Percentiles rank a stretch among this genome's conserved stretches.
Evolutionary conservation across 2,797 vertebrate species (phyloP).

Genomic region (Selene dorsalis): DNA sequence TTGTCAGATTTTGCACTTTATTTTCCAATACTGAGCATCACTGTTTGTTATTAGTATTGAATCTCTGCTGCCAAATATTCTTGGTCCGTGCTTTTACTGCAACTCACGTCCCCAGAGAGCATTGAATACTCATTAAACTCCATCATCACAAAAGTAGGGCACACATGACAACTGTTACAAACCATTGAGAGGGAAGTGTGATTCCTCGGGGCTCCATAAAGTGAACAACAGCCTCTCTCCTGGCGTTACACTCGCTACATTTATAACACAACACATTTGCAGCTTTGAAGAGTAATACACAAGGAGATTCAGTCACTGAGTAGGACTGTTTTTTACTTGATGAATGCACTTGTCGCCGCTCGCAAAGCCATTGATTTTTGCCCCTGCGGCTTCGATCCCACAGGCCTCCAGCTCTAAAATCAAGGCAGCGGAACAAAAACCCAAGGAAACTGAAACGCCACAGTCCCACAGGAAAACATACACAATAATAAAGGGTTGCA

Average conservation of each 20-base stretch:
- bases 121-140: conserved; percentile 38
- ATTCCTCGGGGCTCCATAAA: conserved; percentile 49
- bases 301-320: conserved; percentile 36
- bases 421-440: conserved; percentile 62
- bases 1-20: background rate
- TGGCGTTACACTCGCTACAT: conserved; percentile 11
- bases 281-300: conserved; percentile 48
- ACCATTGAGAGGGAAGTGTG: conserved; percentile 24
- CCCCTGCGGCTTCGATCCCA: conserved; percentile 51
- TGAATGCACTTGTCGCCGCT: conserved; percentile 71
- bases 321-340: conserved; percentile 57
- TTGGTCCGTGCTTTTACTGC: conserved; percentile 10
- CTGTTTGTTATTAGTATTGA: background rate
- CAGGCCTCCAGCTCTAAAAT: conserved; percentile 58
- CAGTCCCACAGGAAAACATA: conserved; percentile 50
- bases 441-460: conserved; percentile 36
- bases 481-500: conserved; percentile 39
- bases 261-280: conserved; percentile 36
- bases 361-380: conserved; percentile 71
- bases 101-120: conserved; percentile 12
- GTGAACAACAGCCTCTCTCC: conserved; percentile 32
- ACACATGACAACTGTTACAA: conserved; percentile 32
- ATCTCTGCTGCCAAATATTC: background rate
- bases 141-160: conserved; percentile 35
- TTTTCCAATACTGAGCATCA: background rate